A percentile compares a stretch with the other conserved stretches of the same genome.
Evolutionary conservation across 2,888 invertebrate genomes (phyloP).

Genomic region (Dolomedes plantarius): DNA sequence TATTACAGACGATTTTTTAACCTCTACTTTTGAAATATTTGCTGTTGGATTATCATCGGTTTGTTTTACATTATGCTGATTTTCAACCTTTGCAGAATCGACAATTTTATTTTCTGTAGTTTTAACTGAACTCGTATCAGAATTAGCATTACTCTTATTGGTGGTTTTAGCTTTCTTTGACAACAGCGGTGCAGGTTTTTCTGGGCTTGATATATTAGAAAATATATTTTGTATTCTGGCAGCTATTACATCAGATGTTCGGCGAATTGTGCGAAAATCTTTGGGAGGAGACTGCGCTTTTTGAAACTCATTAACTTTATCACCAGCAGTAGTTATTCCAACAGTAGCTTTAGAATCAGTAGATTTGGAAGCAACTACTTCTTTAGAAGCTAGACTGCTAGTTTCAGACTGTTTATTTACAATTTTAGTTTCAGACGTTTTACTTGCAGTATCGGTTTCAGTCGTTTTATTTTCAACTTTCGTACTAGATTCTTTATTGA

Average conservation of each 20-base stretch:
- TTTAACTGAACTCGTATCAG: neutral
- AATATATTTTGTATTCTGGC: constrained; percentile 66
- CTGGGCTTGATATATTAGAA: constrained; percentile 40
- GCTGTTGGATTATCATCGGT: neutral
- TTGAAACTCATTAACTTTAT: neutral
- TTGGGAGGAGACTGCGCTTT: constrained; percentile 49
- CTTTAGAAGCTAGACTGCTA: neutral
- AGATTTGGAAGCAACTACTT: neutral
- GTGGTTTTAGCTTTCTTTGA: constrained; percentile 23
- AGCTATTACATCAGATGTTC: constrained; percentile 68
- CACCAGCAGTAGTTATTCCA: neutral
- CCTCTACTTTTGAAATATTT: neutral
- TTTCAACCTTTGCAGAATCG: neutral
- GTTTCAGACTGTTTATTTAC: neutral
- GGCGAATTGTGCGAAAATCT: constrained; percentile 57
- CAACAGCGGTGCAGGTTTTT: constrained; percentile 14
- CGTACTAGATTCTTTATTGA: too few species aligned
- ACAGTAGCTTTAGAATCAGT: neutral
- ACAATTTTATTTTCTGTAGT: neutral
- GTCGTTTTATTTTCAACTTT: too few species aligned
- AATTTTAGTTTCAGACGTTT: neutral
- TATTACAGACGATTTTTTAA: neutral
- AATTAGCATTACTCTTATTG: neutral
- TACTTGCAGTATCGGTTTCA: too few species aligned
- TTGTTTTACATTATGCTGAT: neutral